phyloP scores from a whole-genome alignment of 1,140 invertebrate species.

The Trachelipus rathkii region DNA sequence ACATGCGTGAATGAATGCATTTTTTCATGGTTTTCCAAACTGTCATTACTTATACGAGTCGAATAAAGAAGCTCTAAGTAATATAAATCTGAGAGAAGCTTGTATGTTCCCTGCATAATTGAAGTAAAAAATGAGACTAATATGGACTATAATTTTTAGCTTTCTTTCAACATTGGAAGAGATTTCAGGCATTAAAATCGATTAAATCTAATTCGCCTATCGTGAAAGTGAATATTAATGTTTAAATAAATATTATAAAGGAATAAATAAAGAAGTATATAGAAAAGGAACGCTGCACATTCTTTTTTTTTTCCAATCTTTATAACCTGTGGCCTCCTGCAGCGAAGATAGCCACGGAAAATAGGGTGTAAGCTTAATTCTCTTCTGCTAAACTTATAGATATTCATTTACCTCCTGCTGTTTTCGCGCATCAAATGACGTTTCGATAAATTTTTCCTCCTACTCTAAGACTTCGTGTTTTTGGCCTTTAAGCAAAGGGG shows the following conservation, averaged over 20 bases:
- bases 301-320: background rate
- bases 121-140: background rate
- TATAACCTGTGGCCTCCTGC: background rate
- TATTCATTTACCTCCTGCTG: slow-evolving; percentile 1
- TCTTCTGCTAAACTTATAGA: slow-evolving; percentile 1
- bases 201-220: background rate
- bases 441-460: slow-evolving; percentile 1
- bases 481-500: no score
- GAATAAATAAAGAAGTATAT: background rate
- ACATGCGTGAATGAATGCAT: no score
- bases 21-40: no score
- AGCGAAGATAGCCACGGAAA: background rate
- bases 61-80: no score
- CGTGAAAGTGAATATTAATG: background rate
- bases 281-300: background rate
- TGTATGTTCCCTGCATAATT: no score
- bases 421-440: background rate
- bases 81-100: no score
- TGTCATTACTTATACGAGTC: no score
- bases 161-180: background rate
- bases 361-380: slow-evolving; percentile 5
- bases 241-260: background rate
- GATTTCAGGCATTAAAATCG: background rate
- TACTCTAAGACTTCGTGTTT: background rate
- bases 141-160: background rate